Base-by-base conservation (phyloP, 2,113 vertebrate species). In the Dipodomys merriami region DNA sequence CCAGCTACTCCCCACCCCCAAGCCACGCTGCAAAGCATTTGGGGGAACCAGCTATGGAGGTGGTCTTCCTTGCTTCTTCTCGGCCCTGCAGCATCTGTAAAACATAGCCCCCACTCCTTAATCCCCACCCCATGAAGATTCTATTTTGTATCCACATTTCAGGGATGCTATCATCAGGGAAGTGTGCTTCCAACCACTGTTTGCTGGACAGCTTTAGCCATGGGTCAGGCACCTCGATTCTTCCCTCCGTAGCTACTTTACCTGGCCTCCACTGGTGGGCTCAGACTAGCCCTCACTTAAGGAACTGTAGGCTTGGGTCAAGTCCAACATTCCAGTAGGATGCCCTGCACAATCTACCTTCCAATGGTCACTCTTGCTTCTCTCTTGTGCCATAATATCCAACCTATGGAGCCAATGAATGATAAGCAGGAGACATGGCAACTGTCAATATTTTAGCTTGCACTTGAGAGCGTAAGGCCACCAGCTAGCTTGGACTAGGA, bases 41-140 rank as follows among this genome's bases (percentile, higher is more conserved):
- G 2, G 25, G 16, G 53, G 30, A 33, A 7, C 22, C 0, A 29
- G 27, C 2, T 0, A 27, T 0, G 0, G 10, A 29, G 53, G 23
- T 10, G 1, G 18, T 5, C 60, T 67, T 23, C 0, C 18, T 6
- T 53, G 33, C 33, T 60, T 49, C 81, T 53, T 33, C 27, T n/a
- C 16, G 12, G 27, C 22, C 57, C 57, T 33, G 16, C 2, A 1
- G 44, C 33, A 1, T 1, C 19, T 29, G 33, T 7, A 10, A 72
- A 18, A 60, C 29, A 33, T 0, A 23, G 44, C 15, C 49, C 25
- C 25, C 39, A 30, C 9, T 20, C 16, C 20, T 0, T 5, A 53
- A 30, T 7, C 22, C 44, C 11, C 15, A 69, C 29, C 10, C 64
- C 10, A 16, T 35, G 2, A 0, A 13, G 22, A 12, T 57, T 57